Evolutionary conservation across 2,797 vertebrate species (phyloP), one percentile per base, ranked within the genome.

Genomic region (Gastrophryne carolinensis): DNA sequence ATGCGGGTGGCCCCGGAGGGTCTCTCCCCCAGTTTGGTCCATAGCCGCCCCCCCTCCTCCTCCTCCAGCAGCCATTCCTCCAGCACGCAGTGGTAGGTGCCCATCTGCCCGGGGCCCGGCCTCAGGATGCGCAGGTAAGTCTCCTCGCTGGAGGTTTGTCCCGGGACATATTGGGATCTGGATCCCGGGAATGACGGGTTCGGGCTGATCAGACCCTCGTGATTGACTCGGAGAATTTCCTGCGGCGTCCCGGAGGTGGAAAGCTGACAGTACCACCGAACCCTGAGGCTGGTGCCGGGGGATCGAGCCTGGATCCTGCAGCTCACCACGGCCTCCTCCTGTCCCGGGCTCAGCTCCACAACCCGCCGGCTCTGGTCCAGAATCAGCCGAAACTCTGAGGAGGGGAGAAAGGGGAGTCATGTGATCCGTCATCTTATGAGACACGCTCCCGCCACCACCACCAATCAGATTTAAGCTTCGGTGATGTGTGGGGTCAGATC

Each of bases 31-130:
- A 91, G 71, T 53, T 79, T 89, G 79, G 83, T 81, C 93, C 93
- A 95, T 13, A 58, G 17, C 0, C 34, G 65, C 1, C 82, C 68
- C 8, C 80, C 58, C 54, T 89, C 85, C 1, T 82, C 68, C 8
- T 80, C 58, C 54, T 89, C 85, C 34, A 77, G 84, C 21, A 91
- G 72, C 93, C 90, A 93, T 32, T 96, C 95, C 10, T 90, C 86
- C 72, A 94, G 91, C 0, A 35, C 54, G 29, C 96, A 98, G 82
- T 19, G 82, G 80, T 95, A 97, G 5, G 2, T 52, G 0, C 95
- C 95, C 0, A 78, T 50, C 19, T 96, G 92, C 0, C 53, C 1
- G 0, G 57, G 54, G 54, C 73, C 78, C 0, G 78, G 67, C 8
- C 89, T 88, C 1, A 85, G 78, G 41, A 98, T 86, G 8, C 19